Conservation (phyloP, 2,888 invertebrate species). For the Abscondita cerata region DNA sequence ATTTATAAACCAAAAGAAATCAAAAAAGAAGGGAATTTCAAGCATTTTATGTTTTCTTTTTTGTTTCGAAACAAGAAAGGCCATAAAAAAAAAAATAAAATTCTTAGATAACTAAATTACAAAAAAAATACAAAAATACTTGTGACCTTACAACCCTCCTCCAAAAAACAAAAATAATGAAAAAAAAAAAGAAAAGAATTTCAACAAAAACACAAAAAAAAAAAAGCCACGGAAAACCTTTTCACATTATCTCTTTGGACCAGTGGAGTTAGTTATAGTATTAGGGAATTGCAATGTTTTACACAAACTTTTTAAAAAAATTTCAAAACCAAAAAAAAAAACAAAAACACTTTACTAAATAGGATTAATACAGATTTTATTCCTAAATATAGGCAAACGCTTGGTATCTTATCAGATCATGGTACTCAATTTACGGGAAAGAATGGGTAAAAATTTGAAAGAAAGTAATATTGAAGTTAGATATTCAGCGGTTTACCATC, state of each 20-base stretch:
- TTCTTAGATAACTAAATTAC: background rate
- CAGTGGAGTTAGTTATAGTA: background rate
- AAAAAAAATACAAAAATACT: background rate
- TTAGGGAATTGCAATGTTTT: too few relatives aligned
- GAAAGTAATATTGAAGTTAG: background rate
- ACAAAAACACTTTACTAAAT: background rate
- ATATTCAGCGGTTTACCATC: conserved; percentile 39
- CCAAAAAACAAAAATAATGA: background rate
- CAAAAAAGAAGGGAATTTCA: background rate
- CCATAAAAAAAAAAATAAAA: background rate
- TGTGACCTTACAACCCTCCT: background rate
- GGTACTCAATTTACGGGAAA: conserved; percentile 4
- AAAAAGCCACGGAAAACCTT: background rate
- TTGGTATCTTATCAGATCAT: conserved; percentile 3
- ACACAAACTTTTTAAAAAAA: background rate
- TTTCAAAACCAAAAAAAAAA: background rate
- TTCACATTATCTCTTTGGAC: background rate
- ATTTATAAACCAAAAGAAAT: background rate
- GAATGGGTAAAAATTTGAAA: background rate
- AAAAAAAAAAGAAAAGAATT: background rate
- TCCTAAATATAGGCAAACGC: background rate
- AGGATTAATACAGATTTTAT: background rate
- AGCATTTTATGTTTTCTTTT: background rate
- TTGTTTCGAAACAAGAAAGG: background rate
- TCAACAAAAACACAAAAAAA: background rate